Conservation (phyloP, 2,888 invertebrate species). For the Nematopogon swammerdamellus region DNA sequence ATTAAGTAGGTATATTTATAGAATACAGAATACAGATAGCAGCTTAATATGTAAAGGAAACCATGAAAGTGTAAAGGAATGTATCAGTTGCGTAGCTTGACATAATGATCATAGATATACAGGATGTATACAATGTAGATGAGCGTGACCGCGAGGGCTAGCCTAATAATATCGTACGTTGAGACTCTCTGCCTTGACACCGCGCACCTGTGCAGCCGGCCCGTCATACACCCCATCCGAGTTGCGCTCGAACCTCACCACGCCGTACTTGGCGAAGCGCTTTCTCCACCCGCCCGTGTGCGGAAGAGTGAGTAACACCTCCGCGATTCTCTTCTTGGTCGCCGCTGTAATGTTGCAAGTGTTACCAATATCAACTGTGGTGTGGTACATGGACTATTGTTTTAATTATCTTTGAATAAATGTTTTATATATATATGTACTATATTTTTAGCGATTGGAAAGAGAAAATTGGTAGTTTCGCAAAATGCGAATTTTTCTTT, state of each 20-base stretch:
- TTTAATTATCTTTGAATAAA: too few relatives aligned
- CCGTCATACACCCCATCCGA: conserved; percentile 43
- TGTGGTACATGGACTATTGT: too few relatives aligned
- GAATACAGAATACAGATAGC: too few relatives aligned
- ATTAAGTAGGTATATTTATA: too few relatives aligned
- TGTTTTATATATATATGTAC: too few relatives aligned
- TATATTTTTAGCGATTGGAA: too few relatives aligned
- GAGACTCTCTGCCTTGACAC: conserved; percentile 45
- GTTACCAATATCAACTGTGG: too few relatives aligned
- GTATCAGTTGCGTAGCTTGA: conserved; percentile 5
- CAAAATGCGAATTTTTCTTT: too few relatives aligned
- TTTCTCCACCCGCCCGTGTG: conserved; percentile 33
- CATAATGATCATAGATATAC: conserved; percentile 15
- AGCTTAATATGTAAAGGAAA: too few relatives aligned
- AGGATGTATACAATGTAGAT: conserved; percentile 44
- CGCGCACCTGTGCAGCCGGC: conserved; percentile 48
- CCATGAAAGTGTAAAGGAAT: too few relatives aligned
- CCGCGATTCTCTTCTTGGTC: conserved; percentile 31
- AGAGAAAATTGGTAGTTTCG: too few relatives aligned
- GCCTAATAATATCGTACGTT: conserved; percentile 54
- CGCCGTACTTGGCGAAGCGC: conserved; percentile 44
- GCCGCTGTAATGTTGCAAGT: conserved; percentile 27
- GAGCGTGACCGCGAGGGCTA: conserved; percentile 30
- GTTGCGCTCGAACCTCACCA: conserved; percentile 43
- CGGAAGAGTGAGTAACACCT: conserved; percentile 36